phyloP scores from a whole-genome alignment of 2,113 vertebrate genomes.

The Trogon surrucura region DNA sequence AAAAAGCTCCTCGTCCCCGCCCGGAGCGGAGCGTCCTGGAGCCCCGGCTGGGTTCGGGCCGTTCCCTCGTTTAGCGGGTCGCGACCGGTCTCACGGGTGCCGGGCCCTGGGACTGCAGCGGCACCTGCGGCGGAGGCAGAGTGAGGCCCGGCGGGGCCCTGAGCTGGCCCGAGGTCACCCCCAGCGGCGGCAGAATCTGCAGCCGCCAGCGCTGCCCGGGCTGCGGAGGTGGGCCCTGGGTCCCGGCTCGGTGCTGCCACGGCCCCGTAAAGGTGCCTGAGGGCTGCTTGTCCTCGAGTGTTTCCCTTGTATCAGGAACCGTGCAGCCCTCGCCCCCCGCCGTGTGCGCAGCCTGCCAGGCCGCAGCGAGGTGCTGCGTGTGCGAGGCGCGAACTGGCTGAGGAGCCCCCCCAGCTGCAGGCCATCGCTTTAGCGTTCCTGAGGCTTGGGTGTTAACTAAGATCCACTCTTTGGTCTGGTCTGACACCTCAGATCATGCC shows the following conservation, averaged over 20 bases:
- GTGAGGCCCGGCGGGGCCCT: too few relatives aligned
- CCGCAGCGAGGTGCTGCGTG: rapidly evolving
- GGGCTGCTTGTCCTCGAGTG: too few relatives aligned
- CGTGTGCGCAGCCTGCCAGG: rapidly evolving
- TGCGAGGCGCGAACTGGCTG: rapidly evolving
- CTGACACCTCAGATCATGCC: neutral
- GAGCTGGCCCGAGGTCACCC: too few relatives aligned
- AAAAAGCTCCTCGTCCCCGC: neutral
- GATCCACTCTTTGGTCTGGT: neutral
- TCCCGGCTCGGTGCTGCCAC: rapidly evolving
- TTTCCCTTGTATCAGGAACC: rapidly evolving
- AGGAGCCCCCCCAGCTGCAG: neutral
- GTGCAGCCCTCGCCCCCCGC: rapidly evolving
- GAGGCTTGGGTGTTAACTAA: neutral
- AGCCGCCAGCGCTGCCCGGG: rapidly evolving
- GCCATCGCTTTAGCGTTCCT: neutral
- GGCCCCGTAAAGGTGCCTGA: rapidly evolving
- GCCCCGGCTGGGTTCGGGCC: neutral
- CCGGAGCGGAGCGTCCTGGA: too few relatives aligned
- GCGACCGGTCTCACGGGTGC: rapidly evolving
- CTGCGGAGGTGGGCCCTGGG: too few relatives aligned
- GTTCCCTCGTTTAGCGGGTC: too few relatives aligned
- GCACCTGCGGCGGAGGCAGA: rapidly evolving
- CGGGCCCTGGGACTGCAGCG: rapidly evolving
- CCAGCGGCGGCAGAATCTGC: neutral